These are phyloP conservation scores for Pungitius pungitius DNA, from an alignment of 2,113 vertebrate genomes.

Conservation along the genomic window DNA sequence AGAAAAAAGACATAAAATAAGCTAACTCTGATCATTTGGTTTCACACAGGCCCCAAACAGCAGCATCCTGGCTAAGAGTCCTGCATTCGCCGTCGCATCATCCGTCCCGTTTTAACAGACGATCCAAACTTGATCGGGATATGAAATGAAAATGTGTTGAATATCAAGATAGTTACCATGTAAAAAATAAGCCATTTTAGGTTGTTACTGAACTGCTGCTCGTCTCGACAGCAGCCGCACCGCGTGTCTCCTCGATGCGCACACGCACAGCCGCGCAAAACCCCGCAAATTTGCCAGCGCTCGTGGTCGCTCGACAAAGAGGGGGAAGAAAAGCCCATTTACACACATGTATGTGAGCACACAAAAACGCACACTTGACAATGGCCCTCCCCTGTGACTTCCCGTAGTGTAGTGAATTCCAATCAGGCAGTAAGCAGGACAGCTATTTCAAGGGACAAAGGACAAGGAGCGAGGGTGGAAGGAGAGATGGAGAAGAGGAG, in stretches of 20 bases:
- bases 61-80: neutral
- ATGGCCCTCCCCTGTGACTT: slow-evolving; percentile 69
- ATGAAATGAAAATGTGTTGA: neutral
- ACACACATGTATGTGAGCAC: slow-evolving; percentile 69
- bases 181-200: neutral
- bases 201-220: slow-evolving; percentile 1
- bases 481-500: slow-evolving; percentile 71
- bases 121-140: neutral
- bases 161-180: neutral
- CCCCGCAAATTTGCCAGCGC: slow-evolving; percentile 14
- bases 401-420: slow-evolving; percentile 80
- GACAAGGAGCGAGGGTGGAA: slow-evolving; percentile 86
- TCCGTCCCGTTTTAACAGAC: neutral
- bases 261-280: neutral
- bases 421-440: slow-evolving; percentile 84
- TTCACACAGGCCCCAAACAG: neutral
- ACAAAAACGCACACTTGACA: slow-evolving; percentile 59
- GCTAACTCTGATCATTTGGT: neutral
- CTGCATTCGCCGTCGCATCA: neutral
- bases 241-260: neutral
- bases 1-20: neutral
- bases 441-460: slow-evolving; percentile 85
- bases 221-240: neutral
- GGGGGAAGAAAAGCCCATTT: neutral
- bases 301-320: slow-evolving; percentile 19